A percentile compares a stretch with the other conserved stretches of the same genome.
These are phyloP conservation scores for Rhabdomys dilectus DNA, from an alignment of 2,113 vertebrate species.

Conservation along the genomic window DNA sequence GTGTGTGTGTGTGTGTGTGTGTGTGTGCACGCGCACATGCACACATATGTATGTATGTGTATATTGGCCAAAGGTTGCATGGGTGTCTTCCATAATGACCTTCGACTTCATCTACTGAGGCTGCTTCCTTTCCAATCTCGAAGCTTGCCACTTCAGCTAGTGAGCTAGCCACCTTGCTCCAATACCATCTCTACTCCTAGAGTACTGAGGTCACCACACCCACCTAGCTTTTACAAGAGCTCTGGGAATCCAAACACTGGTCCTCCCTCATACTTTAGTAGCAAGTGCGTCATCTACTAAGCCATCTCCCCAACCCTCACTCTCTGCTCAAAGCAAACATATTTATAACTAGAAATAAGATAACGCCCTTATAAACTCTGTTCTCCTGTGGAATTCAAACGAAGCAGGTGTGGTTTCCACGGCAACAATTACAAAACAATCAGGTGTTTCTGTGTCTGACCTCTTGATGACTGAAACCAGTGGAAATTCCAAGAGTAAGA, in stretches of 20 bases:
- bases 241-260: background rate
- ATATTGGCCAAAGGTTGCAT: background rate
- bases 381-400: constrained; percentile 3
- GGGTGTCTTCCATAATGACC: background rate
- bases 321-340: background rate
- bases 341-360: constrained; percentile 37
- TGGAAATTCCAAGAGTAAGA: background rate
- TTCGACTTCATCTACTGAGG: background rate
- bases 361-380: background rate
- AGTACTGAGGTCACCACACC: background rate
- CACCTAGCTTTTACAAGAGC: background rate
- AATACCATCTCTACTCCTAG: background rate
- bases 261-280: no score
- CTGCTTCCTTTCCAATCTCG: no score
- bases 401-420: constrained; percentile 19
- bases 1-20: background rate
- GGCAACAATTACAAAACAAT: background rate
- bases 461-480: background rate
- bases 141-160: background rate
- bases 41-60: no score
- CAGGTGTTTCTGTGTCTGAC: background rate
- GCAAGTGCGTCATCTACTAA: background rate
- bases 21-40: no score
- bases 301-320: background rate
- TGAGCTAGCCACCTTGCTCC: background rate